These are phyloP conservation scores for Chrysolina haemoptera DNA, from an alignment of 2,888 invertebrate genomes.

Conservation along the genomic window DNA sequence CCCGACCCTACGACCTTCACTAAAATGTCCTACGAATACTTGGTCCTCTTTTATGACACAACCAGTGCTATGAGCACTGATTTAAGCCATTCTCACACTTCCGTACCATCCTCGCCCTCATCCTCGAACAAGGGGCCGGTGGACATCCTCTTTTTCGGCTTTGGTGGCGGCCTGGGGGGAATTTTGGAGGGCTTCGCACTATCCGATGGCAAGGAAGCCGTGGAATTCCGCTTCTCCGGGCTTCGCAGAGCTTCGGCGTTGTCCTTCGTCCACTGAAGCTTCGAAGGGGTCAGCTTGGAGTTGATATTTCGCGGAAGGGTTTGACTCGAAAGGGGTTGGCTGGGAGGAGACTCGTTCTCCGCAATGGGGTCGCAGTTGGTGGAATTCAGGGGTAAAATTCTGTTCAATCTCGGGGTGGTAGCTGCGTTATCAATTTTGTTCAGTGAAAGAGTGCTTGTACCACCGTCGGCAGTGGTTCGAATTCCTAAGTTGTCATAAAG, in stretches of 20 bases:
- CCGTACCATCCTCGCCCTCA: conserved; percentile 91
- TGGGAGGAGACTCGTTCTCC: conserved; percentile 70
- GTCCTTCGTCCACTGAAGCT: conserved; percentile 65
- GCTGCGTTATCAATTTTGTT: conserved; percentile 79
- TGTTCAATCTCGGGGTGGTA: conserved; percentile 69
- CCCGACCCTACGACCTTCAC: not conserved
- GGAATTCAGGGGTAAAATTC: conserved; percentile 63
- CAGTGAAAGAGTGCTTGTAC: conserved; percentile 78
- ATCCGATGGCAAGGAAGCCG: conserved; percentile 53
- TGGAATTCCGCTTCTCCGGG: conserved; percentile 69
- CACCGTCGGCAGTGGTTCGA: conserved; percentile 88
- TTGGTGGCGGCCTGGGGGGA: conserved; percentile 87
- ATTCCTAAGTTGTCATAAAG: conserved; percentile 90
- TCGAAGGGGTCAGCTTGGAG: conserved; percentile 61
- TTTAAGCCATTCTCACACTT: conserved; percentile 79
- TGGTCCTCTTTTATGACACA: conserved; percentile 54
- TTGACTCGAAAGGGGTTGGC: conserved; percentile 64
- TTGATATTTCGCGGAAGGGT: conserved; percentile 65
- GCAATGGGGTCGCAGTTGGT: conserved; percentile 71
- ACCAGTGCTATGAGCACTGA: conserved; percentile 66
- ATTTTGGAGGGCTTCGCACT: conserved; percentile 73
- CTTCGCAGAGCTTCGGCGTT: conserved; percentile 70
- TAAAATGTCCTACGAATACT: conserved; percentile 31
- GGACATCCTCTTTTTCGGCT: conserved; percentile 83
- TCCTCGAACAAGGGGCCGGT: conserved; percentile 86